These are phyloP conservation scores for Melanostoma mellinum DNA, from an alignment of 2,888 invertebrate genomes.

Conservation along the genomic window DNA sequence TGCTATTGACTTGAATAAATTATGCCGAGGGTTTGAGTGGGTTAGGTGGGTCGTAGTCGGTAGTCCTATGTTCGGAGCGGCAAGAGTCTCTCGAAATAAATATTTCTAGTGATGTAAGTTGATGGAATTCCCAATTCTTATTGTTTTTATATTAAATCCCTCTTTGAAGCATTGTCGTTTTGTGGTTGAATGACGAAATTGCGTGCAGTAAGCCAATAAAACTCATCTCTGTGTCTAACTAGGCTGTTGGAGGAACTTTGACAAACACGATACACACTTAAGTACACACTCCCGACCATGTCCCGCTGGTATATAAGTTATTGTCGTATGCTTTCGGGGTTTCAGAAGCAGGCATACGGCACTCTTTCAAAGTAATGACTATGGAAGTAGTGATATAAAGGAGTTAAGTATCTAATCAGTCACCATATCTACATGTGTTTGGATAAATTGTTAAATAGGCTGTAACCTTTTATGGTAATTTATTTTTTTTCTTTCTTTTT, in stretches of 20 bases:
- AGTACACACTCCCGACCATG: neutral
- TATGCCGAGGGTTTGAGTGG: slow-evolving; percentile 10
- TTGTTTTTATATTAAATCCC: slow-evolving; percentile 55
- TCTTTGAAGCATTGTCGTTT: slow-evolving; percentile 12
- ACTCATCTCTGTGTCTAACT: slow-evolving; percentile 56
- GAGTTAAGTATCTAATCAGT: slow-evolving; percentile 71
- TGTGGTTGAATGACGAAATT: slow-evolving; percentile 65
- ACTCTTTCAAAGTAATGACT: slow-evolving; percentile 39
- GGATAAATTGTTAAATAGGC: slow-evolving; percentile 72
- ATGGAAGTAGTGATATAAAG: slow-evolving; percentile 59
- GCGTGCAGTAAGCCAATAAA: slow-evolving; percentile 69
- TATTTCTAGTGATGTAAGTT: slow-evolving; percentile 53
- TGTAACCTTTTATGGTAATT: slow-evolving; percentile 72
- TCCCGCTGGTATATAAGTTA: slow-evolving; percentile 45
- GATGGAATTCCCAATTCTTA: slow-evolving; percentile 63
- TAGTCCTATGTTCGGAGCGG: neutral
- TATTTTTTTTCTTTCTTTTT: slow-evolving; percentile 48
- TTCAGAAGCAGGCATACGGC: neutral
- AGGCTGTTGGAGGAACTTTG: slow-evolving; percentile 7
- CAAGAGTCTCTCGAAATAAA: slow-evolving; percentile 45
- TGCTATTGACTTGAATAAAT: slow-evolving; percentile 38
- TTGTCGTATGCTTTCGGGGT: slow-evolving; percentile 37
- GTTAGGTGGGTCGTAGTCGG: neutral
- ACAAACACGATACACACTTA: slow-evolving; percentile 16
- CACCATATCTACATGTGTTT: slow-evolving; percentile 71